A percentile compares a stretch with the other conserved stretches of the same genome.
These are phyloP conservation scores for Bombylius discolor DNA, from an alignment of 2,888 invertebrate species.

Conservation along the genomic window DNA sequence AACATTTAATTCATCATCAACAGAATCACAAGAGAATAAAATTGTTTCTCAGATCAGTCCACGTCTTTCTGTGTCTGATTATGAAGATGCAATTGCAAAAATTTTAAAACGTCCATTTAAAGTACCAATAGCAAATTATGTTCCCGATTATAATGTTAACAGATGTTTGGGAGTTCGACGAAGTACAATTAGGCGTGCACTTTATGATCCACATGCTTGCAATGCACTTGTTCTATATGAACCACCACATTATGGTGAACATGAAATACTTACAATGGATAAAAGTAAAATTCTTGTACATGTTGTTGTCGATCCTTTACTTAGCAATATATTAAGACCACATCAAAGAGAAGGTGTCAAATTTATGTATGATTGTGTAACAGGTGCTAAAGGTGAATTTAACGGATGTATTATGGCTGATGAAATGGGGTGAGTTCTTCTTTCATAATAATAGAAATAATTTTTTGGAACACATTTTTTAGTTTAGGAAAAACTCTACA, in stretches of 20 bases:
- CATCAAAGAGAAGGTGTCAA: conserved; percentile 98
- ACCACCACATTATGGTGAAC: conserved; percentile 73
- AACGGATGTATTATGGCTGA: conserved; percentile 99
- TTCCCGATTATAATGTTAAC: conserved; percentile 52
- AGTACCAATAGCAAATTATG: conserved; percentile 85
- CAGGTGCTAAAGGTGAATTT: conserved; percentile 69
- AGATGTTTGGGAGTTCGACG: conserved; percentile 68
- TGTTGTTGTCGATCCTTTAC: conserved; percentile 90
- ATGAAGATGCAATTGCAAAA: conserved; percentile 70
- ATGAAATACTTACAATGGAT: conserved; percentile 74
- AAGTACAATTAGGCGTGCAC: conserved; percentile 45
- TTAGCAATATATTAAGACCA: conserved; percentile 82
- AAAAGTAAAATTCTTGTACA: conserved; percentile 58
- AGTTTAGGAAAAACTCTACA: conserved; percentile 90
- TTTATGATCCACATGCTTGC: conserved; percentile 86
- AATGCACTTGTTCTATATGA: conserved; percentile 79
- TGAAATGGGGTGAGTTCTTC: conserved; percentile 67
- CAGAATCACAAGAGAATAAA: conserved; percentile 21
- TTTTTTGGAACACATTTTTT: neutral
- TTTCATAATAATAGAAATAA: neutral
- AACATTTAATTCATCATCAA: conserved; percentile 15
- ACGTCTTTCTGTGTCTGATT: conserved; percentile 39
- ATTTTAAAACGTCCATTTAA: conserved; percentile 78
- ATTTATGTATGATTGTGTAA: conserved; percentile 99
- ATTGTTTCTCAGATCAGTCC: conserved; percentile 23